Base-by-base conservation (phyloP, 2,888 invertebrate genomes). In the Drosophila subsilvestris region DNA sequence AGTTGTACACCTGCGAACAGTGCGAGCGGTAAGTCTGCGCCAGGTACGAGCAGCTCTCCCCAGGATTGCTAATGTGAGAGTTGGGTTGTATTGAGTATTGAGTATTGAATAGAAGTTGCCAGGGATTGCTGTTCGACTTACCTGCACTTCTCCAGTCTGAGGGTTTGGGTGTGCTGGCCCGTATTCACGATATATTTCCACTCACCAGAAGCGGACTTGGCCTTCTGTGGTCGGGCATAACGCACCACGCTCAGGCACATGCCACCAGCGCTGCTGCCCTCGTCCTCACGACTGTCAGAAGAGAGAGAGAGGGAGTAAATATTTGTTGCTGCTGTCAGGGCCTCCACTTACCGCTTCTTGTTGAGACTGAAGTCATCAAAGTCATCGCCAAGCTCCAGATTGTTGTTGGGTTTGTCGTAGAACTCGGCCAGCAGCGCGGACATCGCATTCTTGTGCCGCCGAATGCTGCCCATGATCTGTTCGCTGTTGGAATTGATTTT, bases 101-200 rank as follows among this genome's bases (percentile, higher is more conserved):
- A 32, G 4, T 14, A 14, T 32, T 47, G 12, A 18, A 4, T n/a
- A 0, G 3, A 1, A 14, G 25, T 18, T 29, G 12, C 22, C 43
- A 9, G 3, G n/a, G 27, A 12, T 20, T 3, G n/a, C 10, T 7
- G 20, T 12, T 25, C 10, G 7, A 95, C 95, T 93, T 71, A 91
- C 91, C 85, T 90, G 93, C 97, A 97, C 89, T 96, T 96, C 90
- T 97, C 97, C 63, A 97, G 92, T 9, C 97, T 92, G 55, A 97
- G 90, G 0, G 97, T 97, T 92, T 97, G 97, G 8, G 96, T 96
- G 85, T 97, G 96, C 74, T 96, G 96, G 0, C 96, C 96, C 0
- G 96, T 96, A 84, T 97, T 97, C 50, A 97, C 96, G 76, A 97
- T 96, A 88, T 95, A 97, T 89, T 97, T 97, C 97, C 97, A 97